A percentile compares a stretch with the other conserved stretches of the same genome.
Conservation (phyloP, 1,140 invertebrate species). For the Bombus consobrinus region DNA sequence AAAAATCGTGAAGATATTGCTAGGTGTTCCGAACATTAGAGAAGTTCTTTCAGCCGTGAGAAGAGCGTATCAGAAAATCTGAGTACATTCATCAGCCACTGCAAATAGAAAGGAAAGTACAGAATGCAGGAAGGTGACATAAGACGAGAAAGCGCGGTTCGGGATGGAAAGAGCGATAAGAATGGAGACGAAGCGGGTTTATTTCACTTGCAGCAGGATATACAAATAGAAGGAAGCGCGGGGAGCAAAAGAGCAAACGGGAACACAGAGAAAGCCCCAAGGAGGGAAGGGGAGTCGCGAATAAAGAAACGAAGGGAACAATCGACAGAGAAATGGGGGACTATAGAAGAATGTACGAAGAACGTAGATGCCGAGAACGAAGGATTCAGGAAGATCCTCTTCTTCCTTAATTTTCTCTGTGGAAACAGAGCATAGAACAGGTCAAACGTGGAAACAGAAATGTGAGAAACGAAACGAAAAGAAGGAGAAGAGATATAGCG, state of each 20-base stretch:
- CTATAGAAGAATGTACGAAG: background rate
- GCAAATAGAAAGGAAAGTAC: background rate
- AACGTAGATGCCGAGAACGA: background rate
- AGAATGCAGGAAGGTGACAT: background rate
- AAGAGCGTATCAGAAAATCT: background rate
- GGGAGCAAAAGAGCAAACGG: conserved; percentile 6
- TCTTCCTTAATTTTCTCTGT: background rate
- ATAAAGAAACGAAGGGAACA: conserved; percentile 9
- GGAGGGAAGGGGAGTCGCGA: background rate
- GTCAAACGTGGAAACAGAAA: background rate
- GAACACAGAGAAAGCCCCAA: background rate
- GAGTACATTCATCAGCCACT: background rate
- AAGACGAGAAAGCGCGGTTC: background rate
- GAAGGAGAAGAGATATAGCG: background rate
- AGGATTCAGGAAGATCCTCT: background rate
- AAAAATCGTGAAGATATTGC: background rate
- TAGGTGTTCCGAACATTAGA: background rate
- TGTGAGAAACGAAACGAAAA: background rate
- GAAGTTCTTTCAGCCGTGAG: background rate
- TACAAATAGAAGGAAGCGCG: background rate
- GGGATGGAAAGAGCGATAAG: background rate
- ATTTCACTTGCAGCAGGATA: background rate
- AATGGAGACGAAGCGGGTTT: conserved; percentile 16
- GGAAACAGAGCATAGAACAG: background rate
- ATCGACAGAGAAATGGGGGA: background rate